Base-by-base conservation (phyloP, 2,888 invertebrate genomes). In the Lutraria lutraria region DNA sequence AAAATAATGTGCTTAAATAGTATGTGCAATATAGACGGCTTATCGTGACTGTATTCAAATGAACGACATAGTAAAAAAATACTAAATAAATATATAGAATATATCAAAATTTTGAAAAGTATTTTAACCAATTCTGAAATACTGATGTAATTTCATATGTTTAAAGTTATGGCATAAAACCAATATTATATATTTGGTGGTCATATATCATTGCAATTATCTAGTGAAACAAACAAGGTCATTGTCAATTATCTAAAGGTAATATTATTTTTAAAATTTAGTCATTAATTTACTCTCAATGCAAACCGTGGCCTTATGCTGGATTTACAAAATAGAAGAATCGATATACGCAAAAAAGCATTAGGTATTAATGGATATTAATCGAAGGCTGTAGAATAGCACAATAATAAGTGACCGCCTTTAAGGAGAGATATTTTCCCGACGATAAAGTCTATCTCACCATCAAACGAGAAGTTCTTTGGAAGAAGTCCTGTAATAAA, bases 391-490 rank as follows among this genome's bases (percentile, higher is more conserved):
- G 56, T 56, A 56, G 21, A 56, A 56, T 21, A 56, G 76, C 12
- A 19, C 15, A 76, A 34, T 76, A 34, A 34, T 16, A 76, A 76
- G 31, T 34, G 34, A 31, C 76, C 31, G 19, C 76, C 34, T 34
- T 4, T 76, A 16, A 25, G n/a, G 25, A 68, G 63, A 68, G 63
- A 68, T 31, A 31, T 34, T 31, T 31, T 6, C 13, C 76, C 76
- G 8, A 76, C 8, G 76, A 76, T 19, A 76, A 31, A 19, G 56
- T 21, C 56, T 19, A 60, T 53, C 85, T 85, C 85, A 85, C 85
- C 85, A 80, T 85, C 10, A 34, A 43, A 76, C 12, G 80, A 43
- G 80, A 31, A 34, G 85, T 85, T 85, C 79, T 54, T 43, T 21
- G 76, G 34, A 56, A 0, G 19, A 0, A 31, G 53, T 80, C 79